Percentiles rank a stretch among this genome's conserved stretches.
phyloP scores from a whole-genome alignment of 2,797 vertebrate species.

The Centropyge bicolor region DNA sequence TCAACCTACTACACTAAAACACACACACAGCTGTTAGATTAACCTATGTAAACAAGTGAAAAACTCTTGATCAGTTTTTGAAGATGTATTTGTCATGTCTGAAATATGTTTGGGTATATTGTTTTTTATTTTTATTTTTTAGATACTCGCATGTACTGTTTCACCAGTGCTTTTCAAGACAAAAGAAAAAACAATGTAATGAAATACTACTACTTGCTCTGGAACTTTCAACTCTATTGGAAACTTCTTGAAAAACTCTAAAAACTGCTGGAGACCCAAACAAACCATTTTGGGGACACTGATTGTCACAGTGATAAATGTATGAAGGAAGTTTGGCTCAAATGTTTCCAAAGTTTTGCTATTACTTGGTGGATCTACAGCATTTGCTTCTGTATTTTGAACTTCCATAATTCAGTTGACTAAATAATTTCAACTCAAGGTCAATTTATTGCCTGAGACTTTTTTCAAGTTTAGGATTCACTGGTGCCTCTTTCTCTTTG shows the following conservation, averaged over 20 bases:
- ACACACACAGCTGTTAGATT: constrained; percentile 19
- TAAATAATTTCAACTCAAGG: not conserved
- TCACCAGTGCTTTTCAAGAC: constrained; percentile 20
- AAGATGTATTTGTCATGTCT: constrained; percentile 24
- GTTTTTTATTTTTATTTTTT: constrained; percentile 22
- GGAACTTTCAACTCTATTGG: not conserved
- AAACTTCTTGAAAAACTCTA: not conserved
- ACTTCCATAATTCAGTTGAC: not conserved
- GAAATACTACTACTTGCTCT: constrained; percentile 23
- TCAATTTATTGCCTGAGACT: not conserved
- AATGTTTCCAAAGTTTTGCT: not conserved
- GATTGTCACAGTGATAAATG: not conserved
- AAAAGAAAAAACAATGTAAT: constrained; percentile 22
- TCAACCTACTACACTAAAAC: not conserved
- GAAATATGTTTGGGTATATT: constrained; percentile 28
- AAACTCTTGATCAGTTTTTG: constrained; percentile 28
- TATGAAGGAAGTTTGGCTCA: not conserved
- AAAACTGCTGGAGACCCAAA: too few relatives aligned
- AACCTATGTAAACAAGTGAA: constrained; percentile 27
- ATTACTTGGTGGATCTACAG: not conserved
- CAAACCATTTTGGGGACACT: too few relatives aligned
- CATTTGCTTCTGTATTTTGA: not conserved
- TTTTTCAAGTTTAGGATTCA: not conserved
- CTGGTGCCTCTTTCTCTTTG: too few relatives aligned
- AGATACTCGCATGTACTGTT: constrained; percentile 39